Base-by-base conservation (phyloP, 2,113 vertebrate genomes). In the Mystacornis crossleyi region DNA sequence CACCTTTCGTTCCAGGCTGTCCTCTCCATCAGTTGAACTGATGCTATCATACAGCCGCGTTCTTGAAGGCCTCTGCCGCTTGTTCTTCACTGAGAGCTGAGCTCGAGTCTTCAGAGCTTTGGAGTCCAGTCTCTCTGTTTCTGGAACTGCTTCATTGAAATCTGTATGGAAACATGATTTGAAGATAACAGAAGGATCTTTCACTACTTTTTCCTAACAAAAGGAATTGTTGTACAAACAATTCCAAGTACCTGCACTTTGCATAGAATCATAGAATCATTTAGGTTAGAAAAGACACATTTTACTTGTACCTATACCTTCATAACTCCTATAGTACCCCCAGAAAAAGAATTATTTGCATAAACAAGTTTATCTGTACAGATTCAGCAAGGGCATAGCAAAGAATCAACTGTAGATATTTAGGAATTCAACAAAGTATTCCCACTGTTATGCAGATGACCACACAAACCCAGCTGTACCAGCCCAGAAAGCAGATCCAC, bases 1-100 rank as follows among this genome's bases (percentile, higher is more conserved):
- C 96, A 99, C 99, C 98, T 98, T 99, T 85, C 97, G 92, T 82
- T 98, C 97, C 19, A 98, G 97, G 98, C 98, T 96, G 95, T 99
- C 99, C 96, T 99, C 97, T 98, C 98, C 91, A 50, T 99, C 99
- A 24, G 98, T 98, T 8, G 99, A 99, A 75, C 98, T 99, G 97
- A 98, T 95, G 84, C 98, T 98, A 47, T 99, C 98, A 38, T 97
- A 98, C 10, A 97, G 94, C 64, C 97, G 94, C 26, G 97, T 98
- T 92, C 98, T 96, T 11, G 95, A 98, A 7, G 98, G 96, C 43
- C 97, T 98, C 90, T 98, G 98, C 69, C 98, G 97, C 83, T 98
- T 98, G 86, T 98, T 98, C 94, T 98, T 98, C 78, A 98, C 96
- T 4, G 98, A 98, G n/a, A 98, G 98, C 78, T 98, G 98, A 61